Evolutionary conservation across 2,113 vertebrate species (phyloP).

Genomic region (Cathartes aura): DNA sequence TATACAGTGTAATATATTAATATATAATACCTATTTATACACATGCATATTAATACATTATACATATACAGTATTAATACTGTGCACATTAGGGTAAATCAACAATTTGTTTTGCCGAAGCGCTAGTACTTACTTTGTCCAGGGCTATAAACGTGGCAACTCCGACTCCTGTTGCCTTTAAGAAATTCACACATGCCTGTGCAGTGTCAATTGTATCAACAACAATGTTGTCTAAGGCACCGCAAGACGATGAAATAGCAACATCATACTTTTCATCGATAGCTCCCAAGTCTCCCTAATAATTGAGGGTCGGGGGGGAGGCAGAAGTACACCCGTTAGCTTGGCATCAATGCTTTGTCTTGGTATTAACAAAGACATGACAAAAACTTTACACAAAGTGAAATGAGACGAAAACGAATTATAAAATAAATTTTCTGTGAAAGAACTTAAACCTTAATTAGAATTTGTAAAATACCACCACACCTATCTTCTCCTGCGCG

Average conservation of each 20-base stretch:
- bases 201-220: conserved; percentile 96
- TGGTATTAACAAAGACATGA: neutral
- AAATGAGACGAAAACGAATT: neutral
- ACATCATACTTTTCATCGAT: conserved; percentile 93
- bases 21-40: too few species aligned
- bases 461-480: neutral
- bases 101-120: neutral
- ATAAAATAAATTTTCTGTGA: neutral
- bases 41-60: neutral
- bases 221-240: conserved; percentile 93
- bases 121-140: conserved; percentile 84
- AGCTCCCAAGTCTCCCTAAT: conserved; percentile 92
- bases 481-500: neutral
- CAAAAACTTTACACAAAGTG: neutral
- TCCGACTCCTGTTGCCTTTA: conserved; percentile 88
- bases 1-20: neutral
- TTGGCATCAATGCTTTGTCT: neutral
- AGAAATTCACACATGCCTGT: conserved; percentile 91
- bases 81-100: neutral
- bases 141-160: conserved; percentile 95
- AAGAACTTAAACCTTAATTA: neutral
- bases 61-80: neutral
- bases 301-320: neutral
- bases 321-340: neutral
- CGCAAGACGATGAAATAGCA: conserved; percentile 92